Conservation (phyloP, 1,140 invertebrate genomes). For the Drosophila neocordata region DNA sequence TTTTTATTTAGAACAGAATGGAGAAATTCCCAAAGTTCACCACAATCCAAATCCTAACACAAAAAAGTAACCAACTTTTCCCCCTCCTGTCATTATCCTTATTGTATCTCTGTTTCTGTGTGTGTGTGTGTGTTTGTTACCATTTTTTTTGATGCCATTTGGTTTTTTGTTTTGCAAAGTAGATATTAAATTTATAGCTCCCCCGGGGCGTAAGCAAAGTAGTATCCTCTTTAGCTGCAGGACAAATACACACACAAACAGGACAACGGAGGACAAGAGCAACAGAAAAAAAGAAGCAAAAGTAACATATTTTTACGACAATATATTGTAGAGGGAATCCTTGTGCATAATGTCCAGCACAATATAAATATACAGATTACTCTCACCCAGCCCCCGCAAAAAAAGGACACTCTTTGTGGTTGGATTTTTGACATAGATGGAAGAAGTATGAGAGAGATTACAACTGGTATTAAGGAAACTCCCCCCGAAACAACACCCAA, state of each 20-base stretch:
- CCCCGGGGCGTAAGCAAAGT: constrained; percentile 78
- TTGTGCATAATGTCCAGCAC: constrained; percentile 70
- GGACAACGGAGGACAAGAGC: too few species aligned
- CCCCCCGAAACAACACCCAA: not conserved
- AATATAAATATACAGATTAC: constrained; percentile 81
- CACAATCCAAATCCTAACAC: constrained; percentile 7
- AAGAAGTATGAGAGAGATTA: constrained; percentile 36
- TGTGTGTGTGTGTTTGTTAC: constrained; percentile 25
- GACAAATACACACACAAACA: constrained; percentile 18
- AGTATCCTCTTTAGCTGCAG: constrained; percentile 48
- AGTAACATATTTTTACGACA: constrained; percentile 80
- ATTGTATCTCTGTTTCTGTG: not conserved
- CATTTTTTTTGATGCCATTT: constrained; percentile 56
- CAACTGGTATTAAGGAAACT: constrained; percentile 53
- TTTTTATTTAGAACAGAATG: not conserved
- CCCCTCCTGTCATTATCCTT: constrained; percentile 8
- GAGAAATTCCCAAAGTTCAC: constrained; percentile 1
- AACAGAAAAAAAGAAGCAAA: constrained; percentile 32
- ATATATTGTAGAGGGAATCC: constrained; percentile 73
- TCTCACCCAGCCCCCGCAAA: not conserved
- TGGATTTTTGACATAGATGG: constrained; percentile 43
- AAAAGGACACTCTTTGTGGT: constrained; percentile 47
- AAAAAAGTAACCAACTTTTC: constrained; percentile 23
- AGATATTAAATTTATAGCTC: constrained; percentile 83
- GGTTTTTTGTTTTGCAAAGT: constrained; percentile 80